phyloP scores from a whole-genome alignment of 2,888 invertebrate species.

The Dicyrtoma fusca region DNA sequence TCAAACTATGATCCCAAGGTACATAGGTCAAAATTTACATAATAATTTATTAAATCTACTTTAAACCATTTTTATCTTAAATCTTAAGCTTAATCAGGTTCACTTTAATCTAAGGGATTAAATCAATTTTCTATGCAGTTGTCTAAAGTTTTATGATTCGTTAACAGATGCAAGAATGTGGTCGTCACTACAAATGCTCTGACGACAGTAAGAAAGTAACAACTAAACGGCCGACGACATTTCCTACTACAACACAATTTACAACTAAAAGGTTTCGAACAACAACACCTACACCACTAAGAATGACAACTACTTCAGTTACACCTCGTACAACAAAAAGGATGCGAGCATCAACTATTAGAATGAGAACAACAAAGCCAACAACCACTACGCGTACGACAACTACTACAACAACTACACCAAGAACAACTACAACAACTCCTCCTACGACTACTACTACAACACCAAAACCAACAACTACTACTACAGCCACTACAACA shows the following conservation, averaged over 20 bases:
- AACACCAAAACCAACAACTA: not conserved
- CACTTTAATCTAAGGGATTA: too few relatives aligned
- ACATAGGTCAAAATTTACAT: too few relatives aligned
- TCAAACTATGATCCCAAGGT: conserved; percentile 39
- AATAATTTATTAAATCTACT: too few relatives aligned
- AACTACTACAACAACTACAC: not conserved
- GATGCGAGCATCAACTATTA: not conserved
- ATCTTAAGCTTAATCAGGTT: too few relatives aligned
- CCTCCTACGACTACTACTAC: not conserved
- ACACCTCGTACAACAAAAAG: not conserved
- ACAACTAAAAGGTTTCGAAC: too few relatives aligned
- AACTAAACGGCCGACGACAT: too few relatives aligned
- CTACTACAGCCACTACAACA: not conserved
- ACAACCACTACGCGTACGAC: not conserved
- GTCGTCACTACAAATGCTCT: not conserved
- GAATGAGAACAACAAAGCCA: not conserved
- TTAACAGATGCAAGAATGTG: conserved; percentile 8
- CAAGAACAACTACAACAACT: not conserved
- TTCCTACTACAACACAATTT: too few relatives aligned
- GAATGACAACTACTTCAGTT: not conserved
- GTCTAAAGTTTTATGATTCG: not conserved
- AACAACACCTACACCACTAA: not conserved
- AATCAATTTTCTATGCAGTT: too few relatives aligned
- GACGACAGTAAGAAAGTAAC: not conserved
- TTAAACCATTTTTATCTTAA: too few relatives aligned